Evolutionary conservation across 2,888 invertebrate species (phyloP).

Genomic region (Sthenelais limicola): DNA sequence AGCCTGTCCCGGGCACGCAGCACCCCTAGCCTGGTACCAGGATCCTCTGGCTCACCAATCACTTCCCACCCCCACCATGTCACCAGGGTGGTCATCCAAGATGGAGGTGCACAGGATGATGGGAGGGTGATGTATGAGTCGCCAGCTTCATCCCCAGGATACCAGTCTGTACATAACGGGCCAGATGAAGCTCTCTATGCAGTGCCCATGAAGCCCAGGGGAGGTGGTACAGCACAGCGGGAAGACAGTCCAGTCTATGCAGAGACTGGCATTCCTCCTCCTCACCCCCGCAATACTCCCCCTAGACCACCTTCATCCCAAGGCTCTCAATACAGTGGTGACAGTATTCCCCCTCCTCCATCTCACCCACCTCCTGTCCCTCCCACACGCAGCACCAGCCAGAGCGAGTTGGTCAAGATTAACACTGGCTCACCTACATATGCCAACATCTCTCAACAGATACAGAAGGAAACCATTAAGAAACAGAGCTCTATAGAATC

Average conservation of each 20-base stretch:
- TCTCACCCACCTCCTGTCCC: constrained; percentile 53
- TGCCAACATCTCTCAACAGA: constrained; percentile 65
- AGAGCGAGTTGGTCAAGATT: constrained; percentile 57
- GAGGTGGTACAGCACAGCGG: constrained; percentile 1
- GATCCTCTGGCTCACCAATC: neutral
- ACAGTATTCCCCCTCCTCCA: constrained; percentile 56
- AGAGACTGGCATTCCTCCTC: constrained; percentile 50
- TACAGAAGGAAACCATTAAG: constrained; percentile 43
- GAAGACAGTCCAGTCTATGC: neutral
- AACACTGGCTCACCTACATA: constrained; percentile 56
- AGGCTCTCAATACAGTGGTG: constrained; percentile 12
- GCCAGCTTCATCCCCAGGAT: neutral
- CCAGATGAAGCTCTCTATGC: constrained; percentile 39
- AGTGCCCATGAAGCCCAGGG: constrained; percentile 20
- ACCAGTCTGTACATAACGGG: neutral
- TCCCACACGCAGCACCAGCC: constrained; percentile 50
- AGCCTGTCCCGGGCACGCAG: constrained; percentile 35
- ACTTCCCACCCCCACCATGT: constrained; percentile 3
- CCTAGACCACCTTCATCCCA: constrained; percentile 50
- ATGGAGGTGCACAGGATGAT: constrained; percentile 4
- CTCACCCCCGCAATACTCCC: constrained; percentile 54
- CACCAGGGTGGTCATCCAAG: constrained; percentile 16
- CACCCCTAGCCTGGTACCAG: constrained; percentile 33
- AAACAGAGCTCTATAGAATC: constrained; percentile 74
- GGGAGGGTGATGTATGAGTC: constrained; percentile 20